phyloP scores from a whole-genome alignment of 2,797 vertebrate species.

The Malurus splendens region DNA sequence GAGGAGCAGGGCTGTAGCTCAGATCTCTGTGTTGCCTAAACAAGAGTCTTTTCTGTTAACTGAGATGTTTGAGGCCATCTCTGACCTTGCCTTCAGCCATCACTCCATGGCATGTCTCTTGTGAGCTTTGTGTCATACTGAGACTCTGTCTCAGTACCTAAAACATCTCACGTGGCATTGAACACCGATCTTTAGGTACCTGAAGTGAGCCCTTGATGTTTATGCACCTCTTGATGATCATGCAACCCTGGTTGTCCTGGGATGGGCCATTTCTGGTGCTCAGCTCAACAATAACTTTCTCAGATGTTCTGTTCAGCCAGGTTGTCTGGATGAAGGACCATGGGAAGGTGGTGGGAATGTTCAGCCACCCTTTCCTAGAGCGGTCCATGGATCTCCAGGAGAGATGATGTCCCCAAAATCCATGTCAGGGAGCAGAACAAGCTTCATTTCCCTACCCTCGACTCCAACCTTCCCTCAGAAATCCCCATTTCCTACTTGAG shows the following conservation, averaged over 20 bases:
- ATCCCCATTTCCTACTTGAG: neutral
- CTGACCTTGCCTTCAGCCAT: neutral
- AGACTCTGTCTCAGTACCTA: neutral
- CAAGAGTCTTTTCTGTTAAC: neutral
- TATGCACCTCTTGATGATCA: accelerated
- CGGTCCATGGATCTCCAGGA: neutral
- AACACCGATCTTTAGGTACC: neutral
- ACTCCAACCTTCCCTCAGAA: neutral
- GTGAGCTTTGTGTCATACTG: neutral
- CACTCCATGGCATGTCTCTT: neutral
- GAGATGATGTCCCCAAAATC: neutral
- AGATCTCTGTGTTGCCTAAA: neutral
- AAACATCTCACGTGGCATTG: neutral
- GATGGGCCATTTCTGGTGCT: neutral
- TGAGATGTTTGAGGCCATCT: neutral
- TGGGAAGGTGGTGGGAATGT: neutral
- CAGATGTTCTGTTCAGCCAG: neutral
- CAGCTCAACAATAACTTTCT: neutral
- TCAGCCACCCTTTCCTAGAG: neutral
- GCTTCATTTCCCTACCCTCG: neutral
- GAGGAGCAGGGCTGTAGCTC: accelerated
- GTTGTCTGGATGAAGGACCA: neutral
- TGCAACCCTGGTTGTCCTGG: accelerated
- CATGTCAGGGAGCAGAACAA: neutral
- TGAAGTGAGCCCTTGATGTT: neutral